Evolutionary conservation across 2,888 invertebrate genomes (phyloP).

Genomic region (Eupithecia inturbata): DNA sequence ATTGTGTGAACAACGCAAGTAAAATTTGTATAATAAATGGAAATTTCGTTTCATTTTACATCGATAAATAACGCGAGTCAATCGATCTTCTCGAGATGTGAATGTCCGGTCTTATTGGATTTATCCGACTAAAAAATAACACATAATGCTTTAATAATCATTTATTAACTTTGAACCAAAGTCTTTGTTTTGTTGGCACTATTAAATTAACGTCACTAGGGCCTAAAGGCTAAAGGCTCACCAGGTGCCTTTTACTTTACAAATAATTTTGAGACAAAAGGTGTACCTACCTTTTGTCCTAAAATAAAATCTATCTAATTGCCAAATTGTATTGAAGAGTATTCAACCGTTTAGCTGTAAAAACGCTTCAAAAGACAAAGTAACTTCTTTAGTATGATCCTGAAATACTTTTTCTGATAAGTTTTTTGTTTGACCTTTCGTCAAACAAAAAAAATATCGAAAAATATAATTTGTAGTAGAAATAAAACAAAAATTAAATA

Average conservation of each 20-base stretch:
- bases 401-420: too few species aligned
- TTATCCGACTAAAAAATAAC: not conserved
- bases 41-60: not conserved
- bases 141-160: not conserved
- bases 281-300: too few species aligned
- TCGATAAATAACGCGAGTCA: not conserved
- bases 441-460: too few species aligned
- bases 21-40: not conserved
- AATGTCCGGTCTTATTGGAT: not conserved
- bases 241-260: not conserved
- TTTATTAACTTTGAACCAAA: not conserved
- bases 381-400: too few species aligned
- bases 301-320: not conserved
- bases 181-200: not conserved
- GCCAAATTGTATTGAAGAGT: not conserved
- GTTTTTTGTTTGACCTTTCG: too few species aligned
- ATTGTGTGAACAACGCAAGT: not conserved
- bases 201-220: not conserved
- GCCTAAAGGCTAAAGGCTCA: not conserved
- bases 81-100: not conserved
- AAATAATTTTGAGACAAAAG: too few species aligned
- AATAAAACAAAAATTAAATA: too few species aligned
- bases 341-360: not conserved
- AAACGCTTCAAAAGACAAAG: too few species aligned
- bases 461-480: too few species aligned